Base-by-base conservation (phyloP, 2,113 vertebrate species). In the Gallinago paraguaiae region DNA sequence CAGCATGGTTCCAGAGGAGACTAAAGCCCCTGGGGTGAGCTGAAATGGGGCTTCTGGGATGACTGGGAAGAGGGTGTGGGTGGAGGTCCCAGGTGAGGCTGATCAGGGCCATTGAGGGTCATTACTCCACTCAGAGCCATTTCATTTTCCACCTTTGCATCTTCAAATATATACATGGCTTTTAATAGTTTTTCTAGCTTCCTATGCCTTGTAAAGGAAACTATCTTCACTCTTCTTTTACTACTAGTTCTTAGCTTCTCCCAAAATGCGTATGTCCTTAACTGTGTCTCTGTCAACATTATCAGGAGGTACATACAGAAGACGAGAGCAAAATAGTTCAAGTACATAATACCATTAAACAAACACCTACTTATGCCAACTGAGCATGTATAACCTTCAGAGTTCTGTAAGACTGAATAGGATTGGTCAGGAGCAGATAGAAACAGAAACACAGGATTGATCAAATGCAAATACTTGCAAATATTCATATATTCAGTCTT, bases 391-490 rank as follows among this genome's bases (percentile, higher is more conserved):
- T 72, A 89, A 79, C 89, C 86, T 96, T 91, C 91, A 89, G 53
- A 82, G 68, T 56, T 93, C 11, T 82, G 43, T 81, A 35, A 75
- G 61, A 53, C 88, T 95, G 89, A n/a, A 69, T 33, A 68, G 81
- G 74, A 92, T 89, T 85, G 94, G 86, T 89, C 89, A 95, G 96
- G 65, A 90, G 70, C 74, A 82, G 87, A 86, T 93, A 86, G 83
- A 91, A 95, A 76, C 43, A 84, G 89, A 78, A 93, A 64, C 43
- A 59, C 43, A 63, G 86, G 59, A 86, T 24, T 93, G 86, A 95
- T 95, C 75, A 91, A 96, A 97, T 96, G 94, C 94, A 96, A 97
- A 95, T 96, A 90, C 90, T 92, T 95, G 91, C 87, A 96, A 94
- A 94, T 95, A 97, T 96, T 96, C 95, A 96, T 95, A 46, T 95